Base-by-base conservation (phyloP, 2,113 vertebrate species). In the Alethe diademata region DNA sequence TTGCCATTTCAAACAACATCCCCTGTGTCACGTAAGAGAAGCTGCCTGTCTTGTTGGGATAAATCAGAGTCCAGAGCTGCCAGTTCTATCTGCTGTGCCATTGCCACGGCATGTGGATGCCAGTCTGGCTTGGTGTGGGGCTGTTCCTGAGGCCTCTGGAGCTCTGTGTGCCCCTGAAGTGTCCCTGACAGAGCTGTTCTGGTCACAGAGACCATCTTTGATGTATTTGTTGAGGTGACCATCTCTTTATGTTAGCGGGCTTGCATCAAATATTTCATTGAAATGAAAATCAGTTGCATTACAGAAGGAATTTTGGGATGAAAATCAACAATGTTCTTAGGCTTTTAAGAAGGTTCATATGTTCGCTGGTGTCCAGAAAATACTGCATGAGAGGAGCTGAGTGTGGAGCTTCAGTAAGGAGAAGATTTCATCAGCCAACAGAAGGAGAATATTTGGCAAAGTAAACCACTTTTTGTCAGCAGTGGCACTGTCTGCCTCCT, bases 1-100 rank as follows among this genome's bases (percentile, higher is more conserved):
- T 99, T 42, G 99, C 99, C 4, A 97, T 98, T 12, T 98, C 99
- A 56, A 98, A 98, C 96, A 98, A 98, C 47, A 98, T 98, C 85
- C 98, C 98, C 26, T 98, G 98, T 5, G 98, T 98, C 93, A 98
- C 98, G 98, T 98, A 73, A 96, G 94, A 80, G 74, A 26, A 83
- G 12, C 71, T 73, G 54, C 56, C 45, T 4, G 1, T 29, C 5
- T 20, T 16, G 36, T 35, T 14, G 86, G 69, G 85, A 12, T 5
- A 2, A 61, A 53, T 40, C 42, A 42, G 13, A 42, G 1, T 8
- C 3, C 31, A 64, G 70, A 82, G 40, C 61, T 82, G 20, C 25
- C 24, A 9, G 33, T 18, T 51, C 9, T 3, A 10, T 31, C 57
- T 81, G 65, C 69, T 47, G 15, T 43, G 28, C 74, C 6, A 0